A percentile compares a stretch with the other conserved stretches of the same genome.
Evolutionary conservation across 2,113 vertebrate species (phyloP).

Genomic region (Anas platyrhynchos): DNA sequence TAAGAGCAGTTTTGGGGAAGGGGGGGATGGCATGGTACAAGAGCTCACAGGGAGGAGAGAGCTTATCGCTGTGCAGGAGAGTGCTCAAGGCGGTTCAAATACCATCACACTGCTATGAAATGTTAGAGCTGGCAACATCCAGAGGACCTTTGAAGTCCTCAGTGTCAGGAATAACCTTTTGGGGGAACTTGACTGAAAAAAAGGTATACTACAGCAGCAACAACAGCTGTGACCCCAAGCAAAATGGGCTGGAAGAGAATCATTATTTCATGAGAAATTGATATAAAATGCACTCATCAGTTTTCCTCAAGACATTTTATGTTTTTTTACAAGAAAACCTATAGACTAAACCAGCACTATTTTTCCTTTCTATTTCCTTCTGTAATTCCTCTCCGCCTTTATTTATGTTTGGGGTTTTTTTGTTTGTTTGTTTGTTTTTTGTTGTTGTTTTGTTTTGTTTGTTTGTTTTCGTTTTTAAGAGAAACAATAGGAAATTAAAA

Average conservation of each 20-base stretch:
- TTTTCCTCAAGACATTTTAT: neutral
- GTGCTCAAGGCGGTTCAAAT: neutral
- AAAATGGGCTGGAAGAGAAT: neutral
- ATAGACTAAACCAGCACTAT: neutral
- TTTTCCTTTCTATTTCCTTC: neutral
- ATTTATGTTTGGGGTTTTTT: neutral
- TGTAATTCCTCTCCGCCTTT: too few relatives aligned
- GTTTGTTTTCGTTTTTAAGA: neutral
- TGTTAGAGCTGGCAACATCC: neutral
- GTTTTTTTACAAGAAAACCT: neutral
- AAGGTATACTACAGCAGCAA: neutral
- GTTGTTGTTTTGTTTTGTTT: too few relatives aligned
- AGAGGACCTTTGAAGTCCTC: neutral
- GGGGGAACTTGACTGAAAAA: neutral
- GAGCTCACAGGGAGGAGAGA: neutral
- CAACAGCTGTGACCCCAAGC: neutral
- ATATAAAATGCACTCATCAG: neutral
- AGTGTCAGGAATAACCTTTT: neutral
- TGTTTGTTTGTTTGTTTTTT: neutral
- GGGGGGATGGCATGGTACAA: fast-evolving
- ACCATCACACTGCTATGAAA: neutral
- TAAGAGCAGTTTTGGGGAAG: neutral
- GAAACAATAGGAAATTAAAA: neutral
- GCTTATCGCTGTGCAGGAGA: neutral
- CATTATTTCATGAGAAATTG: neutral